Evolutionary conservation across 2,113 vertebrate species (phyloP).

Genomic region (Nothoprocta pentlandii): DNA sequence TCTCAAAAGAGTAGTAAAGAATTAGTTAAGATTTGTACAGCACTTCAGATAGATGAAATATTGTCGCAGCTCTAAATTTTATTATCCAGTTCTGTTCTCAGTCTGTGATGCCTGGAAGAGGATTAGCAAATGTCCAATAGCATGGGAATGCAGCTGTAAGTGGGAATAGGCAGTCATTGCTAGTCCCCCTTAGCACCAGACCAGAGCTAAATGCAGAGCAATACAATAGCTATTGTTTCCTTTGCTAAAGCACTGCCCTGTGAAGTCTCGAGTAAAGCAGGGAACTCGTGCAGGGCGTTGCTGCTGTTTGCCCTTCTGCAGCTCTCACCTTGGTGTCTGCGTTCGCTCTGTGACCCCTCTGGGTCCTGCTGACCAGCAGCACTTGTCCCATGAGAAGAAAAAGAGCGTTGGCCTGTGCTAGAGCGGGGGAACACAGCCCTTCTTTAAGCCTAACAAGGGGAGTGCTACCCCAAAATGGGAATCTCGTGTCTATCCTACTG

Average conservation of each 20-base stretch:
- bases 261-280: neutral
- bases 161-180: rapidly evolving
- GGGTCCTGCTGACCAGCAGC: neutral
- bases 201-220: neutral
- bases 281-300: neutral
- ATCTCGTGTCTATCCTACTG: neutral
- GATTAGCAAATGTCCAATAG: slow-evolving; percentile 21
- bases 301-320: neutral
- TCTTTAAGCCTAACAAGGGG: neutral
- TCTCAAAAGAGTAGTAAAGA: neutral
- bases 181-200: neutral
- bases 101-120: slow-evolving; percentile 8
- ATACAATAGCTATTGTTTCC: neutral
- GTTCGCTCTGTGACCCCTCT: neutral
- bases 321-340: neutral
- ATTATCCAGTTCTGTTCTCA: neutral
- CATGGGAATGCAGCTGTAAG: neutral
- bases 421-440: neutral
- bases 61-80: neutral
- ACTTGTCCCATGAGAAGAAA: neutral
- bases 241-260: neutral
- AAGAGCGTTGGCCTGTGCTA: neutral
- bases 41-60: neutral
- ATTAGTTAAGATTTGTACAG: slow-evolving; percentile 10
- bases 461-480: neutral